phyloP scores from a whole-genome alignment of 2,113 vertebrate species.

The Pterocles gutturalis region DNA sequence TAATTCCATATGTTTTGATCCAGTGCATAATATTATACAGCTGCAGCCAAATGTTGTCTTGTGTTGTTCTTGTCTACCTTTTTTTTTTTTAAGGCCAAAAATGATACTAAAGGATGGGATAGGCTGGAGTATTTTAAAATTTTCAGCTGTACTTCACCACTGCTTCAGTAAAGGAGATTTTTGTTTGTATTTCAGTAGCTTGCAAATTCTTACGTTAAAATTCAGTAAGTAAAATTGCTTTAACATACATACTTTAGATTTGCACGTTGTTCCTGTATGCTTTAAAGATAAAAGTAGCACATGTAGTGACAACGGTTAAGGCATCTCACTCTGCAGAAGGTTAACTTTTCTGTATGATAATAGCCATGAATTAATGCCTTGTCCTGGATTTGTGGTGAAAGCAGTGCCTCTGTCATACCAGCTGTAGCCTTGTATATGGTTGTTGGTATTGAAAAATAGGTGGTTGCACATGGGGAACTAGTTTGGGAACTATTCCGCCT shows the following conservation, averaged over 20 bases:
- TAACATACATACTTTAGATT: not conserved
- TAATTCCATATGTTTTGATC: not conserved
- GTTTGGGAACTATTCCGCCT: not conserved
- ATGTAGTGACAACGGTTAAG: not conserved
- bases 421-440: not conserved
- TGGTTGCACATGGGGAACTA: not conserved
- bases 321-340: not conserved
- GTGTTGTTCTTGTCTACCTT: not conserved
- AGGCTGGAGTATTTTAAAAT: not conserved
- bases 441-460: not conserved
- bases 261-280: not conserved
- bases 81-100: not conserved
- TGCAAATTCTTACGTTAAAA: not conserved
- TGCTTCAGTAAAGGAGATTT: not conserved
- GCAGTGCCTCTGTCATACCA: not conserved
- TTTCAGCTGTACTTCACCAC: not conserved
- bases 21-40: not conserved
- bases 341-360: not conserved
- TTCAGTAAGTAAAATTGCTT: not conserved
- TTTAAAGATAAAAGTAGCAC: not conserved
- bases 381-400: not conserved
- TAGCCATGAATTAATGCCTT: not conserved
- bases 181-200: not conserved
- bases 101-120: not conserved
- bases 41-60: not conserved